Conservation (phyloP, 2,797 vertebrate species). For the Smutsia temminckii region DNA sequence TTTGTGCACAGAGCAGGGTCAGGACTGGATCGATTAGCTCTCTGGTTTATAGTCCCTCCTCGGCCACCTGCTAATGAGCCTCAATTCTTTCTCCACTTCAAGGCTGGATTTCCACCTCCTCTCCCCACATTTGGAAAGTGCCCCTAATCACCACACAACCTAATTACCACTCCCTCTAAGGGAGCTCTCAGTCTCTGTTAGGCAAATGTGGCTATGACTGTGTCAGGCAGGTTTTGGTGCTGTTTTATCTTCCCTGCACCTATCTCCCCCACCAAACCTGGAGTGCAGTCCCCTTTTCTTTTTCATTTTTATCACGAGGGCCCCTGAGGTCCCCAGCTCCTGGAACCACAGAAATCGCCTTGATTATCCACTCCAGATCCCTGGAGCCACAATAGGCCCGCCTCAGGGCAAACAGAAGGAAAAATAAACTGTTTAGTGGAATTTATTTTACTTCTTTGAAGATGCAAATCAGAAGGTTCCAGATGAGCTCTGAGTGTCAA, state of each 20-base stretch:
- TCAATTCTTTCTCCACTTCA: constrained; percentile 4
- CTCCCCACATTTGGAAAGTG: background rate
- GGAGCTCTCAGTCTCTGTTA: constrained; percentile 47
- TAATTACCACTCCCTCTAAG: constrained; percentile 76
- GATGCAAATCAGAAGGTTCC: constrained; percentile 74
- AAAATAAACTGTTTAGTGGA: constrained; percentile 68
- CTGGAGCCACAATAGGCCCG: background rate
- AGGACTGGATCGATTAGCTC: background rate
- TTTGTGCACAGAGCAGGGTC: background rate
- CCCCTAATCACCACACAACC: constrained; percentile 62
- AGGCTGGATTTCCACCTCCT: constrained; percentile 58
- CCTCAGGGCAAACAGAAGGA: constrained; percentile 60
- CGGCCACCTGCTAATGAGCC: rapidly evolving
- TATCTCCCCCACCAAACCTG: background rate
- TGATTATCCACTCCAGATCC: constrained; percentile 65
- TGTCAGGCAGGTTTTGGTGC: constrained; percentile 57
- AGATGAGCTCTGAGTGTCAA: constrained; percentile 47
- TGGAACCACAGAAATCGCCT: constrained; percentile 11
- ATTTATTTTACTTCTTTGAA: constrained; percentile 75
- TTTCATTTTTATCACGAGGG: background rate
- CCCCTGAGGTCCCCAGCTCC: background rate
- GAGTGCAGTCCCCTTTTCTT: background rate
- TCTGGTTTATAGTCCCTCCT: background rate
- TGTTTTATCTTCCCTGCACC: background rate
- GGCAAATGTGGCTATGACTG: constrained; percentile 74